Base-by-base conservation (phyloP, 2,888 invertebrate species). In the Lasioglossum vierecki region DNA sequence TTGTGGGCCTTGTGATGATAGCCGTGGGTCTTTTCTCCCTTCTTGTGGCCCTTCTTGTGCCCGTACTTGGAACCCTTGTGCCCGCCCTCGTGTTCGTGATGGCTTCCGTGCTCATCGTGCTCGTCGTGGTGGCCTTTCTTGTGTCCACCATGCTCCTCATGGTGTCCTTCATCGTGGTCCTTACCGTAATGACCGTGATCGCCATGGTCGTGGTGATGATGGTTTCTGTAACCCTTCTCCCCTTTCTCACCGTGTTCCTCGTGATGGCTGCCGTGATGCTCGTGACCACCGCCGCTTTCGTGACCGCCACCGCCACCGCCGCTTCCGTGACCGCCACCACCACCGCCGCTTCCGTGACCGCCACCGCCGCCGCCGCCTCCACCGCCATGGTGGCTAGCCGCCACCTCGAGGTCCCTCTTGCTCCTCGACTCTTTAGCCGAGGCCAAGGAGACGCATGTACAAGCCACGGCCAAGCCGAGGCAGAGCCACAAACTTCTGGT, bases 1-100 rank as follows among this genome's bases (percentile, higher is more conserved):
- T 98, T 98, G 95, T 98, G 97, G 63, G 97, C 97, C 93, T 98
- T 98, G 95, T 98, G 97, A 92, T 98, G 98, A 94, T 97, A 98
- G 13, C 98, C 98, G 83, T 97, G 96, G 26, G 98, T 97, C 92
- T 98, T 98, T 87, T 98, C 91, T 0, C 97, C 98, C 92, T 98
- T 98, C 92, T 98, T 98, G 95, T 98, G 98, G 1, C 97, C 97
- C 91, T 98, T 98, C 93, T 98, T 97, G 92, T 97, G 97, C 6
- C 97, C 97, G 93, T 97, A 97, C 92, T 98, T 98, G 2, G 97
- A 97, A 1, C 97, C 98, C 93, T 98, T 98, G 93, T 97, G 97
- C 26, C 97, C 97, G 87, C 98, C 97, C 3, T 97, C 97, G 46
- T 96, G 96, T 86, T 97, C 97, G 92, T 98, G 97, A 92, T 98